Evolutionary conservation across 2,888 invertebrate genomes (phyloP), one percentile per base, ranked within the genome.

Genomic region (Drosophila neonasuta): DNA sequence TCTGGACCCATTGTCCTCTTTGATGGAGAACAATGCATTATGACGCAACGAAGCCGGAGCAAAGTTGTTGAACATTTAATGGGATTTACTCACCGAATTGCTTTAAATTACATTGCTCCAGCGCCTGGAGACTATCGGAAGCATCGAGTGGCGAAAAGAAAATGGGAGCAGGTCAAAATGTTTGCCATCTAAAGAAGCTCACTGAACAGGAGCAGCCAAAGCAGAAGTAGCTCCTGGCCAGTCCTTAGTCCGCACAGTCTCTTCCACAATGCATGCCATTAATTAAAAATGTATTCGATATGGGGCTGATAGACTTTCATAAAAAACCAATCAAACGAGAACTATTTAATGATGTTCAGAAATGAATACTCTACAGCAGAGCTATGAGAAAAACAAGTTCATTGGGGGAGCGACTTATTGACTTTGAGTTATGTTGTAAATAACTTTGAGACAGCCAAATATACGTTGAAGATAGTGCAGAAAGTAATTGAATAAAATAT

Each of bases 1-100:
- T 68, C 60, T 60, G 56, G 39, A 51, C 61, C 57, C 61, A 73
- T 85, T 85, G 80, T 80, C 65, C 71, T 65, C 29, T 10, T 20
- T 17, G 36, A 45, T 32, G 61, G 58, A 73, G 62, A 68, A 72
- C 72, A 74, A 79, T 69, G 81, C 57, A 60, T 52, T 74, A 55
- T 65, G 63, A 62, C 59, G 68, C 66, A 56, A 62, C 54, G 60
- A 63, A 65, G 70, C 60, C 59, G 34, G 54, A 49, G 60, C 54
- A 77, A 74, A 74, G 79, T 69, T 68, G 58, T 72, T 81, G 32
- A 79, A 79, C 71, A 79, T 81, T 81, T 74, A 79, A 84, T 79
- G 64, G 70, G 72, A 79, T 73, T 84, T 82, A 46, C 62, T 68
- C 48, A 59, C 62, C 59, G 67, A 84, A 72, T 79, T 69, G 72